phyloP scores from a whole-genome alignment of 2,113 vertebrate species.

The Macrotis lagotis region DNA sequence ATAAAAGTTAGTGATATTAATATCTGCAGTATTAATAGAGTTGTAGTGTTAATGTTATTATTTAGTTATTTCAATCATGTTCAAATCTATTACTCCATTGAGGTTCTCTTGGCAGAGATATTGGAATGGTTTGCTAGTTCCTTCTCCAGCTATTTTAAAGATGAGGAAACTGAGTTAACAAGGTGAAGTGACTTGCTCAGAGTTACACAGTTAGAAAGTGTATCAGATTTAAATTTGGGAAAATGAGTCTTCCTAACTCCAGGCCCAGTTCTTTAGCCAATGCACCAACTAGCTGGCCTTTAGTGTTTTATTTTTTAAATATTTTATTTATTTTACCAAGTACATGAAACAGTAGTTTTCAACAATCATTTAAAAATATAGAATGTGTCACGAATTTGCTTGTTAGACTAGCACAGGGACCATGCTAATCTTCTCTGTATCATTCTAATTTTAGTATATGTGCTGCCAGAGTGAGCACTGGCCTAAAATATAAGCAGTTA shows the following conservation, averaged over 20 bases:
- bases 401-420: no score
- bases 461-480: no score
- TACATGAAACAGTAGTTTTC: no score
- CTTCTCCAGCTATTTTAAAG: neutral
- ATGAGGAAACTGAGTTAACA: neutral
- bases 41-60: neutral
- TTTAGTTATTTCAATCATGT: neutral
- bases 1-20: neutral
- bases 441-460: no score
- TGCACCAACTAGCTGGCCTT: neutral
- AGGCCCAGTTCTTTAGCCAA: neutral
- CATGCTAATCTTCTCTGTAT: no score
- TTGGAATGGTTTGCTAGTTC: neutral
- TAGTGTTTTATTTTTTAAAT: no score
- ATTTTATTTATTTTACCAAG: no score
- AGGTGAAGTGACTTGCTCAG: neutral
- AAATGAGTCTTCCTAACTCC: neutral
- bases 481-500: neutral
- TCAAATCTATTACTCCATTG: neutral
- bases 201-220: neutral
- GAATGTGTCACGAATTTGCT: no score
- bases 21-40: neutral
- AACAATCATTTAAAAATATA: no score
- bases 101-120: neutral
- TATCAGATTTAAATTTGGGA: neutral